Evolutionary conservation across 2,113 vertebrate genomes (phyloP).

Genomic region (Paralichthys olivaceus): DNA sequence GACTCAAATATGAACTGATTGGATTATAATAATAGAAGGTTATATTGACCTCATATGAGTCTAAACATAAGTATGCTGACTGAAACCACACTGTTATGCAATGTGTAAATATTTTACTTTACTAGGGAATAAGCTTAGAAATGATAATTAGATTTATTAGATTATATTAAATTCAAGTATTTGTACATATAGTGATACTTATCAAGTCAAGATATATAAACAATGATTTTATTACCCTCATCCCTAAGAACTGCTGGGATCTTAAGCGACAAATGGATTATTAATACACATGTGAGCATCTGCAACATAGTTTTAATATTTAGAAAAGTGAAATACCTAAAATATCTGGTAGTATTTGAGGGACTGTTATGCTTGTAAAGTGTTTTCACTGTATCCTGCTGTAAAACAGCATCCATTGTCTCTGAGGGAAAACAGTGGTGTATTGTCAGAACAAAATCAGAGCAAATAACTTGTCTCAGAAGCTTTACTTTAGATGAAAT

Average conservation of each 20-base stretch:
- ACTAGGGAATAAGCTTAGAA: no score
- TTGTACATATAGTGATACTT: background rate
- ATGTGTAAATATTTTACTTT: no score
- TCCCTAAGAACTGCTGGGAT: background rate
- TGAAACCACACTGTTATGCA: no score
- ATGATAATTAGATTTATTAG: background rate
- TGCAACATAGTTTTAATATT: background rate
- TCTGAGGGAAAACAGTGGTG: background rate
- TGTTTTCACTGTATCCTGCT: slow-evolving; percentile 30
- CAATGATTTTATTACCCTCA: background rate
- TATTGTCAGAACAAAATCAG: slow-evolving; percentile 6
- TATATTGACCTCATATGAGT: no score
- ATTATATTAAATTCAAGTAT: background rate
- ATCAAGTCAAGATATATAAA: background rate
- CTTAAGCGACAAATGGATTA: slow-evolving; percentile 4
- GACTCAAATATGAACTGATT: no score
- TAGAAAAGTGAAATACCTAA: background rate
- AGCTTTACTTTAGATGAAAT: background rate
- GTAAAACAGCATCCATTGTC: slow-evolving; percentile 33
- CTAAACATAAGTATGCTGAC: no score
- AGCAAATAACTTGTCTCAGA: background rate
- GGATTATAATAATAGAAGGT: no score
- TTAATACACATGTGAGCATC: background rate
- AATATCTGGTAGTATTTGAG: background rate
- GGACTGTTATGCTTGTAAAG: background rate